Percentiles rank a stretch among this genome's conserved stretches.
Evolutionary conservation across 2,888 invertebrate genomes (phyloP).

Genomic region (Scrobipalpa costella): DNA sequence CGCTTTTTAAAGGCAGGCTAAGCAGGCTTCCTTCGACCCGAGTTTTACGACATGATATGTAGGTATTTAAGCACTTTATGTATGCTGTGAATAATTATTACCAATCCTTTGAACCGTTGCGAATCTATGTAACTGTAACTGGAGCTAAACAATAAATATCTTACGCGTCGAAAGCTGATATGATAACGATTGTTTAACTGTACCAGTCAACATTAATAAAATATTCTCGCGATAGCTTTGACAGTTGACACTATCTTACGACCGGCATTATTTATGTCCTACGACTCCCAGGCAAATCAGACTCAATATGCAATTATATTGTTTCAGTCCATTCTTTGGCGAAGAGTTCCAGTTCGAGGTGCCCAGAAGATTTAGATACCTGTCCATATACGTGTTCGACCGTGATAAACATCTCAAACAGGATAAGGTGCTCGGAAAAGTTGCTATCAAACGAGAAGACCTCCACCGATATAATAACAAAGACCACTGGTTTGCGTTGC

Average conservation of each 20-base stretch:
- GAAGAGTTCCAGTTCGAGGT: constrained; percentile 97
- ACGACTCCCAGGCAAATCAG: constrained; percentile 2
- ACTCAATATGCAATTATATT: constrained; percentile 36
- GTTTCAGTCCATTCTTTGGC: constrained; percentile 92
- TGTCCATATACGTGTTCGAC: constrained; percentile 94
- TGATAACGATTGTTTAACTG: constrained; percentile 51
- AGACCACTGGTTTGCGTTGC: constrained; percentile 95
- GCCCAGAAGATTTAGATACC: constrained; percentile 92
- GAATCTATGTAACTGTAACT: constrained; percentile 52
- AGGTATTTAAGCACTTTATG: constrained; percentile 31
- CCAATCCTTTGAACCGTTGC: constrained; percentile 36
- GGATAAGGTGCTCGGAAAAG: constrained; percentile 89
- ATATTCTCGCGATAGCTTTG: constrained; percentile 46
- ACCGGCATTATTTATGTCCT: constrained; percentile 18
- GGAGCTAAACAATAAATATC: constrained; percentile 25
- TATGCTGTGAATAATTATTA: neutral
- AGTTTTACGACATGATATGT: constrained; percentile 9
- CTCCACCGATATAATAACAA: constrained; percentile 93
- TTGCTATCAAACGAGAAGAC: constrained; percentile 93
- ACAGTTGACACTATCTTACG: constrained; percentile 42
- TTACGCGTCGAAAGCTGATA: constrained; percentile 45
- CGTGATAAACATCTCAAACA: constrained; percentile 91
- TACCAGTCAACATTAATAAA: constrained; percentile 49
- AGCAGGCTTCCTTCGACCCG: neutral
- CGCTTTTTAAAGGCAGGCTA: constrained; percentile 6